Evolutionary conservation across 2,888 invertebrate genomes (phyloP).

Genomic region (Apeira syringaria): DNA sequence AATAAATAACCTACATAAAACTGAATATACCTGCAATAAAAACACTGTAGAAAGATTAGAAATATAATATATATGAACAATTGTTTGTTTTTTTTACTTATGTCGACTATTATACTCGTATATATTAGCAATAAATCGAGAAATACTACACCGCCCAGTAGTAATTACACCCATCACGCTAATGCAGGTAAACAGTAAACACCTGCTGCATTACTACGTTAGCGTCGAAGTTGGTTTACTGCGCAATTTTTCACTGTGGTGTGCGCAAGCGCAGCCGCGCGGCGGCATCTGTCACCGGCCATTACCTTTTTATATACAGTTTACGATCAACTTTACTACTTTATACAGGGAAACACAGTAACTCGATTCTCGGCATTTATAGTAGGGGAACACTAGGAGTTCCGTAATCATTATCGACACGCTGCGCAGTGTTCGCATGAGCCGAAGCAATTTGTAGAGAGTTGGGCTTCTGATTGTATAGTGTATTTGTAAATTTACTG

Average conservation of each 20-base stretch:
- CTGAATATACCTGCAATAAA: no score
- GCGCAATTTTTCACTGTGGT: constrained; percentile 21
- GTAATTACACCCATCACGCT: constrained; percentile 19
- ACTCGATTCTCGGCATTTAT: background rate
- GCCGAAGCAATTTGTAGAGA: background rate
- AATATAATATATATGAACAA: background rate
- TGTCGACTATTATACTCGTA: constrained; percentile 9
- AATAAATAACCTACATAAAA: no score
- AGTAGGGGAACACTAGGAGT: no score
- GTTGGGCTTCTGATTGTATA: constrained; percentile 21
- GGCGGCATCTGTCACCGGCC: constrained; percentile 53
- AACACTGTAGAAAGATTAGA: no score
- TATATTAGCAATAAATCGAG: constrained; percentile 16
- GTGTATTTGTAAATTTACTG: constrained; percentile 26
- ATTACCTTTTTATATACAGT: constrained; percentile 56
- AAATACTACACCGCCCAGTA: constrained; percentile 14
- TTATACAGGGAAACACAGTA: constrained; percentile 15
- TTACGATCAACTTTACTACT: constrained; percentile 39
- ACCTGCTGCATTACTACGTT: constrained; percentile 17
- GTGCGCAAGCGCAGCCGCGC: constrained; percentile 41
- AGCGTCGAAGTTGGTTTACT: constrained; percentile 23
- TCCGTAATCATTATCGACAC: no score
- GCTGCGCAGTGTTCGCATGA: no score
- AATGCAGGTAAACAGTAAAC: constrained; percentile 1
- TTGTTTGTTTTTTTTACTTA: background rate